phyloP scores from a whole-genome alignment of 2,797 vertebrate genomes.

The Hyperoplus lanceolatus region DNA sequence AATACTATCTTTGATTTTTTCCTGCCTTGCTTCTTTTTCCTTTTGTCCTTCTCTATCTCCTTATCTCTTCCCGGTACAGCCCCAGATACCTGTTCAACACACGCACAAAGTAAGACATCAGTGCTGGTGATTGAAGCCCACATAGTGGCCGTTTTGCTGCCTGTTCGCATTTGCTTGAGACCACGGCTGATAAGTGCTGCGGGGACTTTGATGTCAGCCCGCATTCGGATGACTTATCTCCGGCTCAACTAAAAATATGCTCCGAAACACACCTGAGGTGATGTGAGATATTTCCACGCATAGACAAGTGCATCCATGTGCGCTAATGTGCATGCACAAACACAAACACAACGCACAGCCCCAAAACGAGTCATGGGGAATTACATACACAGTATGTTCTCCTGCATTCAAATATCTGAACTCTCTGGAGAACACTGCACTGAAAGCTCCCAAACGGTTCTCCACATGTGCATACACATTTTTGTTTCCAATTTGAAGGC shows the following conservation, averaged over 20 bases:
- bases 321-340: slow-evolving; percentile 17
- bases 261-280: slow-evolving; percentile 65
- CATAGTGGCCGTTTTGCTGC: slow-evolving; percentile 51
- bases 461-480: background rate
- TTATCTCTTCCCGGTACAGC: slow-evolving; percentile 37
- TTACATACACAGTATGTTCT: slow-evolving; percentile 16
- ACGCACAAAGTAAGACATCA: slow-evolving; percentile 52
- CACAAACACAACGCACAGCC: slow-evolving; percentile 7
- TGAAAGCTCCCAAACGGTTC: background rate
- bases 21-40: slow-evolving; percentile 8
- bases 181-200: slow-evolving; percentile 60
- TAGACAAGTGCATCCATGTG: slow-evolving; percentile 39
- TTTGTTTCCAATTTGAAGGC: background rate
- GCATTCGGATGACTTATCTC: slow-evolving; percentile 66
- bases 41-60: slow-evolving; percentile 25
- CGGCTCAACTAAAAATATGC: slow-evolving; percentile 61
- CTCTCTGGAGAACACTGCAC: background rate
- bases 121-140: slow-evolving; percentile 59
- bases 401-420: slow-evolving; percentile 6
- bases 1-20: background rate
- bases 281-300: slow-evolving; percentile 46
- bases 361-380: slow-evolving; percentile 29
- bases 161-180: slow-evolving; percentile 63
- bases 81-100: slow-evolving; percentile 51
- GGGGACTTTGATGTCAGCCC: slow-evolving; percentile 64